Evolutionary conservation across 2,888 invertebrate species (phyloP), one percentile per base, ranked within the genome.

Genomic region (Mythimna vitellina): DNA sequence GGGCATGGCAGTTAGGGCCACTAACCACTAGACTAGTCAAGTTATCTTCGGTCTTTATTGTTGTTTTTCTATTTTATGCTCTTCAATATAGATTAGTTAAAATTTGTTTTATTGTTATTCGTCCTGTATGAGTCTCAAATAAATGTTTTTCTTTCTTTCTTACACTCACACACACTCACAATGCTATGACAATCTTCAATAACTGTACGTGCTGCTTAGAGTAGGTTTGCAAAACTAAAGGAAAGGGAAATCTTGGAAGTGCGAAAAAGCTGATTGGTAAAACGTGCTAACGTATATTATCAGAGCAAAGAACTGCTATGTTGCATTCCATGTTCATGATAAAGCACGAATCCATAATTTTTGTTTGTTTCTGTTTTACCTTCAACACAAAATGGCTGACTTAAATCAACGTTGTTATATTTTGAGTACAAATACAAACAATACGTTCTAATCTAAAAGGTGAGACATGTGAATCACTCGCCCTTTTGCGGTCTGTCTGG

Each of bases 401-500:
- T 51, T 46, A 20, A 46, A 17, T 46, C 17, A 35, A 20, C 54
- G 1, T 67, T 62, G 46, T 38, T 67, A 64, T 57, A 65, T 54
- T 56, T 62, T 35, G 20, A 56, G 51, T 10, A 60, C 35, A 63
- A 71, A 32, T 60, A 29, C 38, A 64, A 60, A 53, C 58, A 72
- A 61, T 58, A 67, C 38, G 32, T 60, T 80, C 29, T 56, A 51
- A 80, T 76, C 54, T 60, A 61, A 72, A 66, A 65, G 57, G 57
- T 58, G 60, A 65, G 57, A 56, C 53, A 25, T 58, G 61, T 85
- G 83, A 85, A 78, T 83, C 81, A 85, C 62, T 63, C 66, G 73
- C 73, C 73, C 80, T 83, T 83, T 83, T 75, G 70, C 60, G 67
- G 65, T 71, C 29, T 56, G 51, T 53, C 25, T 67, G 62, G 53